Percentiles rank a stretch among this genome's conserved stretches.
Evolutionary conservation across 2,113 vertebrate genomes (phyloP).

Genomic region (Notarius quadriscutis): DNA sequence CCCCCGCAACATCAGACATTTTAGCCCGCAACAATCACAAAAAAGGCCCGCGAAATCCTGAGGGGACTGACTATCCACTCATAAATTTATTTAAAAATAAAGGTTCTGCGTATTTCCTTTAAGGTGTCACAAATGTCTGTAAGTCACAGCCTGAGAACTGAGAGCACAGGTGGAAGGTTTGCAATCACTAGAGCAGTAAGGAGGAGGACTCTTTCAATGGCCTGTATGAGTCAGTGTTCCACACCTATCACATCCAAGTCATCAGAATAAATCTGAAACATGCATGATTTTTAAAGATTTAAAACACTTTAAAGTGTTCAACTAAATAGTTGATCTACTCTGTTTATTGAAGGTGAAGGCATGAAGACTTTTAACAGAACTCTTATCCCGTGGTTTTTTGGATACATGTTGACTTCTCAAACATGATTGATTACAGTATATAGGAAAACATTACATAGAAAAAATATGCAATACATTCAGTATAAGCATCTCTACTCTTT

Average conservation of each 20-base stretch:
- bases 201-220: conserved; percentile 21
- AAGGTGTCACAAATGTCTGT: conserved; percentile 44
- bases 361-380: background rate
- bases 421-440: too few relatives aligned
- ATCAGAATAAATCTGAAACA: conserved; percentile 17
- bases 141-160: conserved; percentile 50
- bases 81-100: too few relatives aligned
- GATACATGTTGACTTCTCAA: background rate
- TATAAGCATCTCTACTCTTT: conserved; percentile 12
- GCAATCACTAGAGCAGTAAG: conserved; percentile 46
- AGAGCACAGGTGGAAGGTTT: conserved; percentile 54
- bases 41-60: too few relatives aligned
- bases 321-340: background rate
- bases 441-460: background rate
- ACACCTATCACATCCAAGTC: conserved; percentile 24
- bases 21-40: too few relatives aligned
- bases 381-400: background rate
- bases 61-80: too few relatives aligned
- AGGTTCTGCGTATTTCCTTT: too few relatives aligned
- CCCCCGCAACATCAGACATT: too few relatives aligned
- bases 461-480: background rate
- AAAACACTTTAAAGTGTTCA: background rate
- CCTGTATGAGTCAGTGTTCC: conserved; percentile 50
- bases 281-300: conserved; percentile 2
- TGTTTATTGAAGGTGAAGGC: conserved; percentile 16